Conservation (phyloP, 2,888 invertebrate species). For the Drosophila imparisetae region DNA sequence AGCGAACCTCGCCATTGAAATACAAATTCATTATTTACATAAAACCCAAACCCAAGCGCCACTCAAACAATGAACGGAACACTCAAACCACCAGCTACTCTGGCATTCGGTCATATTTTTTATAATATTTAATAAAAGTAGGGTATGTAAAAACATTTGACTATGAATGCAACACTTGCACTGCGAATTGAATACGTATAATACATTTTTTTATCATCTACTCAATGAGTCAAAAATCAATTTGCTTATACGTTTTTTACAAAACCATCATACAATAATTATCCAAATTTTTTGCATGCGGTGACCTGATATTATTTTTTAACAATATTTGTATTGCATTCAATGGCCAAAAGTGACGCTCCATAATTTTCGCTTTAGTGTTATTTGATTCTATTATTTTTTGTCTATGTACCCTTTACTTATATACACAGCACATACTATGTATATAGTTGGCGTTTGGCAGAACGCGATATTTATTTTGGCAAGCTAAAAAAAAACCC, state of each 20-base stretch:
- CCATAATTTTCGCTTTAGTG: neutral
- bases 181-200: neutral
- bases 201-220: neutral
- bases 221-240: neutral
- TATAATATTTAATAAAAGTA: neutral
- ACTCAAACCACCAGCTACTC: slow-evolving; percentile 21
- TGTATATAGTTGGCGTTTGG: slow-evolving; percentile 57
- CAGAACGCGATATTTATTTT: slow-evolving; percentile 65
- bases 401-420: slow-evolving; percentile 33
- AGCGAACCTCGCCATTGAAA: slow-evolving; percentile 43
- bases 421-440: slow-evolving; percentile 21
- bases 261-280: neutral
- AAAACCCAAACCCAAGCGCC: slow-evolving; percentile 52
- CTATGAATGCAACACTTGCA: neutral
- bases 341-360: neutral
- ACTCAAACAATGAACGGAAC: slow-evolving; percentile 40
- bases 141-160: neutral
- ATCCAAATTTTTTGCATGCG: neutral
- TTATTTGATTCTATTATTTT: slow-evolving; percentile 6
- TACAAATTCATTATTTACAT: slow-evolving; percentile 59
- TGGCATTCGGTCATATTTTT: slow-evolving; percentile 43
- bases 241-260: neutral
- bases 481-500: slow-evolving; percentile 60
- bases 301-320: no score
- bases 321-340: slow-evolving; percentile 3